Evolutionary conservation across 2,888 invertebrate species (phyloP), one percentile per base, ranked within the genome.

Genomic region (Cryptocheilus praepositus): DNA sequence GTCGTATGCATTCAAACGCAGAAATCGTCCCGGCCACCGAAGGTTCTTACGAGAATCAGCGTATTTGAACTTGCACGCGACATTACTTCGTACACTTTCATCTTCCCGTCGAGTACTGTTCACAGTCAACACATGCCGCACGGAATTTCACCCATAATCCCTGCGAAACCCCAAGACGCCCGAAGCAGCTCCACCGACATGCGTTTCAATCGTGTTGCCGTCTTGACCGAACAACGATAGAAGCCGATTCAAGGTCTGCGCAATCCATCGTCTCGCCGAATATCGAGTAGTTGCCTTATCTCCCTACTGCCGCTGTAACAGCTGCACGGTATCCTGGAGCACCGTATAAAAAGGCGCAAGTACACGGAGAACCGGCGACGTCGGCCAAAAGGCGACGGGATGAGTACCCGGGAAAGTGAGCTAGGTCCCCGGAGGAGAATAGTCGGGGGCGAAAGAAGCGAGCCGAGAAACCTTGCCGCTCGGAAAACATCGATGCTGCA

Each of bases 401-500:
- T 43, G 46, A 49, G 15, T 36, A 44, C 45, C 1, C n/a, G 5
- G n/a, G 4, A 28, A 15, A 16, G 58, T 22, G 51, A 25, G 53
- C n/a, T 36, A 36, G 36, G 8, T 36, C 3, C 11, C 36, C 36
- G 36, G 7, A 4, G 36, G 36, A 11, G 36, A 11, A 36, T 7
- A 1, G 7, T 36, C 36, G 36, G 36, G 45, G 49, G 63, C 61
- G 64, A 52, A 54, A 56, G 55, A 19, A 25, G 15, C 45, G 55
- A 43, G 53, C 62, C 13, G 58, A 54, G 57, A 62, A 21, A 46
- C 53, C 64, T 64, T 67, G 70, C 56, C 63, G 68, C 52, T 61
- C 75, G 64, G 77, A 77, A 79, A 79, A 79, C 79, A 79, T 75
- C 75, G 80, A 80, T 77, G 80, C 75, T 75, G 77, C 79, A 77